Base-by-base conservation (phyloP, 2,797 vertebrate genomes). In the Notolepis coatsorum region DNA sequence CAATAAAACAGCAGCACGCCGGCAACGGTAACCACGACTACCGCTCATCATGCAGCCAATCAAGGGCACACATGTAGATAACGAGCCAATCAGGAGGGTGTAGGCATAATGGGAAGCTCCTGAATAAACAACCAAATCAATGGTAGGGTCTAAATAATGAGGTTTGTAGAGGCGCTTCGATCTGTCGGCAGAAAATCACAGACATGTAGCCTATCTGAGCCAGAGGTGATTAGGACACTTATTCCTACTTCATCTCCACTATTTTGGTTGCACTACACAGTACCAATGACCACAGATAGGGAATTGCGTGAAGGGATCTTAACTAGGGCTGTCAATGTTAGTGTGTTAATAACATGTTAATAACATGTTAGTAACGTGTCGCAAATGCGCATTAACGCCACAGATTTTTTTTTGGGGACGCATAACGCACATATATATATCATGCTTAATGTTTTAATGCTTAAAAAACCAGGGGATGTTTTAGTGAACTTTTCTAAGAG, bases 1-100 rank as follows among this genome's bases (percentile, higher is more conserved):
- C 97, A 74, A 97, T 99, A 93, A 97, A 98, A 79, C 96, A 97
- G 80, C 96, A 98, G 77, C 92, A 93, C 33, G 91, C 93, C 88
- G 95, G 93, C 91, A 97, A 97, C 42, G 97, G 97, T 99, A 96
- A 93, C 81, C 38, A 58, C 56, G 50, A 42, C 48, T 12, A 53
- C 54, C 46, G 42, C 70, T 71, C 64, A 33, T 55, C 35, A 73
- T 75, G 27, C 65, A 75, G 68, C 74, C 71, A 79, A 81, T 87
- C 80, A 86, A 50, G 25, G 57, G 28, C 21, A 27, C 35, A 51
- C 39, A 74, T 60, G 56, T 37, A 71, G 47, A 73, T 75, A 81
- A 68, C 75, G 63, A 74, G 69, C 68, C 72, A 84, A 80, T 85
- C 81, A 79, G 57, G 38, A 50, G n/a, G 1, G 46, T 24, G 43